These are phyloP conservation scores for Temnothorax ravouxi DNA, from an alignment of 2,888 invertebrate genomes.

Conservation along the genomic window DNA sequence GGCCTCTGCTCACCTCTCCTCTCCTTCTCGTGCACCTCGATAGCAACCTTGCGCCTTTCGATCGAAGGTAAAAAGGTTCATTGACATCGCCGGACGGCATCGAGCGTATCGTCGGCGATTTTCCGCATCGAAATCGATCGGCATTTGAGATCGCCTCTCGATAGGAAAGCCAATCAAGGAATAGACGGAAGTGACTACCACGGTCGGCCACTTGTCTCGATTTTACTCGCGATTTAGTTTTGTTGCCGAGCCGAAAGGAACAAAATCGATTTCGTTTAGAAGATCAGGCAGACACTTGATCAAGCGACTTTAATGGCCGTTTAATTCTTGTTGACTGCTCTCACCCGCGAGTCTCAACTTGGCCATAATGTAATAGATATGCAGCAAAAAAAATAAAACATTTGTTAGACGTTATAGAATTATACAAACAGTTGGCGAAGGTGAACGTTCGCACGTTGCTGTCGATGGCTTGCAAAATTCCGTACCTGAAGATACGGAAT, in stretches of 20 bases:
- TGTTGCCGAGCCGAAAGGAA: background rate
- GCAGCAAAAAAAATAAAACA: background rate
- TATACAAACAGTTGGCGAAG: background rate
- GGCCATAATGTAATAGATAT: background rate
- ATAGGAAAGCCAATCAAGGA: conserved; percentile 8
- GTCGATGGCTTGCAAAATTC: conserved; percentile 15
- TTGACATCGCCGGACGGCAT: conserved; percentile 62
- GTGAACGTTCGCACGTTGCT: background rate
- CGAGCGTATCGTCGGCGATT: conserved; percentile 15
- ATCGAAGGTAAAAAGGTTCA: conserved; percentile 66
- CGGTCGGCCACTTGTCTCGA: background rate
- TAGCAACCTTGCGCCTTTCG: conserved; percentile 57
- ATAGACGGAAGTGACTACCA: conserved; percentile 2
- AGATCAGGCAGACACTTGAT: background rate
- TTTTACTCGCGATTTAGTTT: background rate
- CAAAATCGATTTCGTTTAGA: conserved; percentile 20
- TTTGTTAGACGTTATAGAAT: background rate
- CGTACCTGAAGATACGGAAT: background rate
- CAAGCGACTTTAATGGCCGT: background rate
- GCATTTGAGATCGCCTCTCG: background rate
- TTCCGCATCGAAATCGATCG: conserved; percentile 34
- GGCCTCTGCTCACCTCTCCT: conserved; percentile 22
- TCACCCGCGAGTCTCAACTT: background rate
- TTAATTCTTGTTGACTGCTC: background rate
- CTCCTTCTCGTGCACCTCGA: conserved; percentile 9